Percentiles rank a stretch among this genome's conserved stretches.
phyloP scores from a whole-genome alignment of 1,140 invertebrate genomes.

The Triops longicaudatus region DNA sequence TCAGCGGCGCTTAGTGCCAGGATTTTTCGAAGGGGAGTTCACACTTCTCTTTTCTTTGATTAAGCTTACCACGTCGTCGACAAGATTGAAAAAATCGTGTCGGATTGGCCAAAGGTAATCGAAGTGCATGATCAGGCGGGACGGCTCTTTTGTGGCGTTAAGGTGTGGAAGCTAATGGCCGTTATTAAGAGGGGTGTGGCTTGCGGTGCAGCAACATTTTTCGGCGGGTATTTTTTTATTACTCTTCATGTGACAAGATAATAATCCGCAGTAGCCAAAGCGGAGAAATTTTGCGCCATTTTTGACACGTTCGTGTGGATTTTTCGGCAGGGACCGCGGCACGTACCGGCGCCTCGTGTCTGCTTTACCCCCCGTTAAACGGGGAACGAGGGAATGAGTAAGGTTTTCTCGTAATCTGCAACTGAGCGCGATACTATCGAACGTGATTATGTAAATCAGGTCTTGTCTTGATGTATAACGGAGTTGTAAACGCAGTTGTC shows the following conservation, averaged over 20 bases:
- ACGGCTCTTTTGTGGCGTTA: background rate
- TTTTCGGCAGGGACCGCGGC: background rate
- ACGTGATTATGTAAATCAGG: background rate
- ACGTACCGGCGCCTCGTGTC: background rate
- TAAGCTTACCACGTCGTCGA: background rate
- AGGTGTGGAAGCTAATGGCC: constrained; percentile 11
- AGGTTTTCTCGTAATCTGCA: background rate
- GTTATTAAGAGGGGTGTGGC: background rate
- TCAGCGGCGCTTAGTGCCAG: background rate
- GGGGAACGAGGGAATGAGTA: background rate
- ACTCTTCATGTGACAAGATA: background rate
- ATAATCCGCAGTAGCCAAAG: background rate
- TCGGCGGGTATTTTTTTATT: background rate
- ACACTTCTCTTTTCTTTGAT: background rate
- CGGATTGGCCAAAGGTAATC: constrained; percentile 6
- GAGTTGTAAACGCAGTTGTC: background rate
- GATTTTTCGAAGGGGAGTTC: background rate
- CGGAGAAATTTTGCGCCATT: constrained; percentile 1
- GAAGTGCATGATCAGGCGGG: background rate
- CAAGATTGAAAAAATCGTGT: background rate
- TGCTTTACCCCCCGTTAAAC: background rate
- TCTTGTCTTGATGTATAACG: background rate
- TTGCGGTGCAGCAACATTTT: background rate
- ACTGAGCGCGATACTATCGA: background rate
- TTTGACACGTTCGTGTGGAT: background rate